These are phyloP conservation scores for Phengaris arion DNA, from an alignment of 2,888 invertebrate species.

Conservation along the genomic window DNA sequence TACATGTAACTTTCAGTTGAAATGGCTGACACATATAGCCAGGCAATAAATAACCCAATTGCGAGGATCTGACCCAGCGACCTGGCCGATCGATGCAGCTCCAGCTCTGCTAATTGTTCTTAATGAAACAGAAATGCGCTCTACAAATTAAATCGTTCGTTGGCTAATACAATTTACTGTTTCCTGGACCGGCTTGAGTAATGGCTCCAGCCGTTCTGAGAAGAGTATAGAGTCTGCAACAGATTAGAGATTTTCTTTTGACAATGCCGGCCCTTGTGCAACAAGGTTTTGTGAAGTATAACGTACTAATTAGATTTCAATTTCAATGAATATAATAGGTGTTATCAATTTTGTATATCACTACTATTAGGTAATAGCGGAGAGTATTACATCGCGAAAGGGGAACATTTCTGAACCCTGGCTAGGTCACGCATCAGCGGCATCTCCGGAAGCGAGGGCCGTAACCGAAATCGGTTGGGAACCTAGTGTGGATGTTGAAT, in stretches of 20 bases:
- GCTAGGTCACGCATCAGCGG: background rate
- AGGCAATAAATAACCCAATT: slow-evolving; percentile 13
- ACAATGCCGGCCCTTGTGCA: background rate
- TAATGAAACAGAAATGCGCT: slow-evolving; percentile 6
- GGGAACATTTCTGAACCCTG: background rate
- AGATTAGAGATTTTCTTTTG: background rate
- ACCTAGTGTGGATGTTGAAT: background rate
- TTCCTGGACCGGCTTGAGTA: background rate
- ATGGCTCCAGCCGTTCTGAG: background rate
- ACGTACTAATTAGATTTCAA: background rate
- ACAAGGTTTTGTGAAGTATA: background rate
- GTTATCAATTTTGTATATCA: background rate
- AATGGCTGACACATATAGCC: slow-evolving; percentile 3
- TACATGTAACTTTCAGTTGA: slow-evolving; percentile 13
- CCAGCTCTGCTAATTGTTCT: slow-evolving; percentile 11
- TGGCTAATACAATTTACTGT: slow-evolving; percentile 5
- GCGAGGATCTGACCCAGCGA: slow-evolving; percentile 5
- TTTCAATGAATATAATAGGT: background rate
- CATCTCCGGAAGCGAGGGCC: background rate
- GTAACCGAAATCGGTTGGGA: slow-evolving; percentile 1
- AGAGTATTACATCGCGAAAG: background rate
- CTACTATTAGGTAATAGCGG: background rate
- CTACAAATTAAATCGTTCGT: slow-evolving; percentile 18
- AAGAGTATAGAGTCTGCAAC: slow-evolving; percentile 1
- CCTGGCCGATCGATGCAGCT: slow-evolving; percentile 20